Conservation (phyloP, 2,113 vertebrate species). For the Meleagris gallopavo region DNA sequence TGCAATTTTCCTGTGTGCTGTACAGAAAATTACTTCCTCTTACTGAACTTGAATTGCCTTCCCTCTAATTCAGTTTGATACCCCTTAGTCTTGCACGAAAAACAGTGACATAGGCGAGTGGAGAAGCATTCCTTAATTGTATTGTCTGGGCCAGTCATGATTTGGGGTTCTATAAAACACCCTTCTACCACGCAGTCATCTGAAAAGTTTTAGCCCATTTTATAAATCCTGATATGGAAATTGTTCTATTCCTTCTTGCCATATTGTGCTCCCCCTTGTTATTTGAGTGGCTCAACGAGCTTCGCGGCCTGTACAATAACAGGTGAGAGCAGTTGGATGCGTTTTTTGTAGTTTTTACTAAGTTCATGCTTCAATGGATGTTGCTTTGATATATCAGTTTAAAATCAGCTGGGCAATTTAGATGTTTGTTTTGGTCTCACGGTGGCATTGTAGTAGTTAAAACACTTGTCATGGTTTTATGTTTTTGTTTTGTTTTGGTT, state of each 20-base stretch:
- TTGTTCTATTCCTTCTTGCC: background rate
- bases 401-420: background rate
- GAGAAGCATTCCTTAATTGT: background rate
- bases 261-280: background rate
- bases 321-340: background rate
- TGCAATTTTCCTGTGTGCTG: background rate
- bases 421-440: background rate
- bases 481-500: too few species aligned
- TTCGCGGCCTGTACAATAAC: background rate
- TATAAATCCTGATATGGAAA: background rate
- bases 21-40: background rate
- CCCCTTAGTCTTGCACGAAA: background rate
- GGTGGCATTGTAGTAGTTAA: background rate
- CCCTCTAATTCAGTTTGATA: background rate
- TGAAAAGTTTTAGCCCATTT: background rate
- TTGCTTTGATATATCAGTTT: background rate
- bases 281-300: background rate
- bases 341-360: background rate
- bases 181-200: accelerated
- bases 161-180: background rate
- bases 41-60: background rate
- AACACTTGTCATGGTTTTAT: too few species aligned
- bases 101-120: background rate
- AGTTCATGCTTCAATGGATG: background rate
- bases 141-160: background rate